Base-by-base conservation (phyloP, 37 sponge, comb jelly and placozoan species). In the Dysidea cf. avara region DNA sequence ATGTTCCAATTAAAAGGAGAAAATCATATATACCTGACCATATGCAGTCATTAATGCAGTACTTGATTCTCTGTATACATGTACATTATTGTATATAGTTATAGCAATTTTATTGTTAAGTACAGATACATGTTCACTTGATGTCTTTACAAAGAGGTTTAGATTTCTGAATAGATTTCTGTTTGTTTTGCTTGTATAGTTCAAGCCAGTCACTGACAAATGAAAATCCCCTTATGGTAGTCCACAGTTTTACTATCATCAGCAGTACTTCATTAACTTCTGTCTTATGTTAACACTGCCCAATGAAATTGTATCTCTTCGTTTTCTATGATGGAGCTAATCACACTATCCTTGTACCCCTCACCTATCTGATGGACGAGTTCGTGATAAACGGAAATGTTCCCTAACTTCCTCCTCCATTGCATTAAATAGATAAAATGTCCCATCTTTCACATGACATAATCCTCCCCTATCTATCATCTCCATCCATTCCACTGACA, bases 301-400 rank as follows among this genome's bases (percentile, higher is more conserved):
- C 75, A 75, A 47, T 75, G 46, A 62, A 75, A 75, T 25, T 72
- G 82, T n/a, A 81, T 74, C 29, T 71, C 73, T 20, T 54, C 61
- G 53, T 81, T 64, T 21, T 52, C 61, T 28, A 40, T 11, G 56
- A 71, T 72, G 25, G 28, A 33, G 17, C 53, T 58, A 20, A 53
- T 72, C 7, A 81, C 36, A 31, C 3, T 26, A 5, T 64, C 7
- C 33, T 53, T 64, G 34, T 52, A 62, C 32, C 34, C 24, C 9
- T 2, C 30, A 17, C 46, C 3, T 32, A 18, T 32, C 3, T 26
- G 17, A 48, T 53, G n/a, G n/a, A n/a, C n/a, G n/a, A n/a, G n/a
- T n/a, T n/a, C n/a, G n/a, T 18, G 26, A 20, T 56, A 56, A 40
- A 43, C 22, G n/a, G n/a, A n/a, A n/a, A n/a, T n/a, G n/a, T n/a